phyloP scores from a whole-genome alignment of 30 jellyfish, hydroid and myxozoan genomes.

The Chironex yamaguchii region DNA sequence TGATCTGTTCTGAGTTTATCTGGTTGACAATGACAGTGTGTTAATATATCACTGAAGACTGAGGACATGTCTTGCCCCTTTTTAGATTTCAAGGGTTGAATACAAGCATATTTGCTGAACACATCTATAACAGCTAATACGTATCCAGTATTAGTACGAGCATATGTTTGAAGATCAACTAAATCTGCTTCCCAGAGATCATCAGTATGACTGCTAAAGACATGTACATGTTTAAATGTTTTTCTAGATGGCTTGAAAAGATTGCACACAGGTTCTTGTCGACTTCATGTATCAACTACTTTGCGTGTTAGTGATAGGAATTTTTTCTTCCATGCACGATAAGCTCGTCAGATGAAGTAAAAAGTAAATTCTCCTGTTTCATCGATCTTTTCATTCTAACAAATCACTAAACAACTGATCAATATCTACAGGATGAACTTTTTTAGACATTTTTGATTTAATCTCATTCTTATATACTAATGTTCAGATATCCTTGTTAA shows the following conservation, averaged over 20 bases:
- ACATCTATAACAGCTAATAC: slow-evolving; percentile 42
- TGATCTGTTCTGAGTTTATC: slow-evolving; percentile 4
- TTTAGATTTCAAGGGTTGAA: slow-evolving; percentile 30
- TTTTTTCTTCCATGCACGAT: slow-evolving; percentile 33
- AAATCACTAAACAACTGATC: too few species aligned
- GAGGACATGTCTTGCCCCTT: slow-evolving; percentile 1
- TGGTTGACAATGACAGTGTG: too few species aligned
- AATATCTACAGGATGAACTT: too few species aligned
- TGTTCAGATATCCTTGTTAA: too few species aligned
- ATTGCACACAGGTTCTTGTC: slow-evolving; percentile 6
- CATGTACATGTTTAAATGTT: slow-evolving; percentile 30
- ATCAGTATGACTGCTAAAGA: slow-evolving; percentile 30
- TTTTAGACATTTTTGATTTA: too few species aligned
- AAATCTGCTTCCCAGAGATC: slow-evolving; percentile 58
- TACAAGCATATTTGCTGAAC: slow-evolving; percentile 62
- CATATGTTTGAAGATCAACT: slow-evolving; percentile 26
- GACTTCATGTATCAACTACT: slow-evolving; percentile 22
- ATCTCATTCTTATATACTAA: too few species aligned
- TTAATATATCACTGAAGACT: too few species aligned
- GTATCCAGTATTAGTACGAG: slow-evolving; percentile 19
- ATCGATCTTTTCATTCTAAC: too few species aligned
- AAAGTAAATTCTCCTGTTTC: too few species aligned
- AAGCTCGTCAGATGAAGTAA: too few species aligned
- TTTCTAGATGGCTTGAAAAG: slow-evolving; percentile 45
- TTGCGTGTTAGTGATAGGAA: slow-evolving; percentile 34